Percentiles rank a stretch among this genome's conserved stretches.
phyloP scores from a whole-genome alignment of 2,888 invertebrate species.

The Digitonthophagus gazella region DNA sequence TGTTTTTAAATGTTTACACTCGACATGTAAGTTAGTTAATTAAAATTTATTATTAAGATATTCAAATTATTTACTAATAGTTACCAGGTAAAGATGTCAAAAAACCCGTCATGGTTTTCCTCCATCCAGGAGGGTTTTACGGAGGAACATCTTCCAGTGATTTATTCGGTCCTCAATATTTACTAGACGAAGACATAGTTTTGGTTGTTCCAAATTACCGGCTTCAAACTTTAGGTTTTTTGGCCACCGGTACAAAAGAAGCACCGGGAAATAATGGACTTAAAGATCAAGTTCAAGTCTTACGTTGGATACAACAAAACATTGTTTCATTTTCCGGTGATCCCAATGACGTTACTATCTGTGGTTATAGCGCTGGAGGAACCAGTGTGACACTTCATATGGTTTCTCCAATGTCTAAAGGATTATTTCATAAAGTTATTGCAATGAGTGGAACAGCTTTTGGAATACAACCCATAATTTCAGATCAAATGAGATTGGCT shows the following conservation, averaged over 20 bases:
- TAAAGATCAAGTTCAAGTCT: constrained; percentile 67
- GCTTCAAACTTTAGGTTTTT: constrained; percentile 45
- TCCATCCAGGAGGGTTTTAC: constrained; percentile 69
- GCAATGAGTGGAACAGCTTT: constrained; percentile 65
- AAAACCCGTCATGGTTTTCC: constrained; percentile 64
- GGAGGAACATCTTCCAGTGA: constrained; percentile 59
- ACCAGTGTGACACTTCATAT: constrained; percentile 53
- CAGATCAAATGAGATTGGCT: constrained; percentile 59
- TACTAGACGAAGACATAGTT: constrained; percentile 64
- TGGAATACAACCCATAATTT: constrained; percentile 55
- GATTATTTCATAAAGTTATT: constrained; percentile 68
- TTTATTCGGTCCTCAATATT: constrained; percentile 59
- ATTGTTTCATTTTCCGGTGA: constrained; percentile 69
- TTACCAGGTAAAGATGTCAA: constrained; percentile 39
- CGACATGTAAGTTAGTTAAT: constrained; percentile 18
- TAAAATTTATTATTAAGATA: no score
- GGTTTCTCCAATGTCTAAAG: constrained; percentile 65
- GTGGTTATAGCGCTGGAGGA: constrained; percentile 58
- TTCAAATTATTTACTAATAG: no score
- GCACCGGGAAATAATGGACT: constrained; percentile 70
- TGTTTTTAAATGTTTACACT: constrained; percentile 63
- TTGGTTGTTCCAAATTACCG: constrained; percentile 66
- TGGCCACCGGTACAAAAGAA: constrained; percentile 62
- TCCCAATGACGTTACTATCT: constrained; percentile 61
- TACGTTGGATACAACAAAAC: constrained; percentile 66